Base-by-base conservation (phyloP, 2,113 vertebrate species). In the Notiomystis cincta region DNA sequence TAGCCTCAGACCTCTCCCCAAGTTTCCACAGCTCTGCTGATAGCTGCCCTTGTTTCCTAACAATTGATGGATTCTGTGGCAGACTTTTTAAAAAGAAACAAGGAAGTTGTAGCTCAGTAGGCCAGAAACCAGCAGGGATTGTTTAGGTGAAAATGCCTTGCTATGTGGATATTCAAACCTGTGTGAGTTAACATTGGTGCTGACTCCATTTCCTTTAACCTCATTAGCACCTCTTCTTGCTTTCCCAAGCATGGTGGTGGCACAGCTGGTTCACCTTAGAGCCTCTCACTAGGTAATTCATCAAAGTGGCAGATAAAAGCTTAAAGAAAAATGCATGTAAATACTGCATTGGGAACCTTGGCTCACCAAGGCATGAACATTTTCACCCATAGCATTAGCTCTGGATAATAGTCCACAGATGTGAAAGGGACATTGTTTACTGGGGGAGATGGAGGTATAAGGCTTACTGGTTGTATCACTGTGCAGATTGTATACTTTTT, bases 161-260 rank as follows among this genome's bases (percentile, higher is more conserved):
- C 58, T 82, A 1, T 73, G 79, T 67, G 72, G 82, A 7, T 92
- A 76, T 82, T 95, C 57, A 45, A 65, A 87, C 38, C 31, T 61
- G 11, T 58, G 78, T 89, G 86, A 83, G 45, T 94, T 75, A 90
- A 85, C 83, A 35, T 1, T 37, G 56, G 15, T 65, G 71, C 66
- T 72, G 90, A 93, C 80, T 95, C 38, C 67, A 91, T 96, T 96
- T 94, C 77, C 91, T 84, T 92, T 95, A 97, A 98, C 91, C 97
- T 98, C 90, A 87, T 96, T 97, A 97, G 85, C 92, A 87, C 78
- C 79, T 95, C 6, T 51, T 94, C 66, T 93, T 96, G 91, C 97
- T 97, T 97, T 97, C 97, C 97, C 97, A 97, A 97, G 96, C 95
- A 91, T n/a, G 51, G 45, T 82, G 93, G 87, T 97, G 95, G 92